These are phyloP conservation scores for Garra rufa DNA, from an alignment of 2,113 vertebrate genomes.

Conservation along the genomic window DNA sequence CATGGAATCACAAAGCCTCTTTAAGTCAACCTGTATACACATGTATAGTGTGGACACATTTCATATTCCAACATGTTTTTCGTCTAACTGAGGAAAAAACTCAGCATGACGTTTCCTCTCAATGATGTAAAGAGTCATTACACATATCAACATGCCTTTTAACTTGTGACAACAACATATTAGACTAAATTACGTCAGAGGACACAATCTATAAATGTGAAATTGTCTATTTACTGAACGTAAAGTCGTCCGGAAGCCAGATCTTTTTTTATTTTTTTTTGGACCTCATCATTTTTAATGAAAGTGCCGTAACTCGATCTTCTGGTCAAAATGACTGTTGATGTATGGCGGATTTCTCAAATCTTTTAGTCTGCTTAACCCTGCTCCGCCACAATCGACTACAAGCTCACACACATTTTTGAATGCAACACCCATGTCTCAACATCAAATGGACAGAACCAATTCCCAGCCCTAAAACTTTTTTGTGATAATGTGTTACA, in stretches of 20 bases:
- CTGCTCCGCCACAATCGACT: neutral
- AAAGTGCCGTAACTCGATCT: neutral
- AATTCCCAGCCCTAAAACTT: neutral
- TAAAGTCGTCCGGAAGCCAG: too few species aligned
- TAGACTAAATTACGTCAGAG: neutral
- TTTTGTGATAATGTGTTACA: neutral
- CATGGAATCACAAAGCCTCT: neutral
- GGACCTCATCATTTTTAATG: neutral
- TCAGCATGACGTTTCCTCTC: neutral
- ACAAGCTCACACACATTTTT: too few species aligned
- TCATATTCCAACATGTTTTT: neutral
- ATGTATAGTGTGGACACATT: neutral
- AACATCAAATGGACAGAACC: neutral
- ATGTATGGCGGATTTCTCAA: neutral
- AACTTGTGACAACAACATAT: neutral
- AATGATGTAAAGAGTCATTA: conserved; percentile 35
- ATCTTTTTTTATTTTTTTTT: too few species aligned
- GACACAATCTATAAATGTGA: neutral
- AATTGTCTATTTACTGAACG: too few species aligned
- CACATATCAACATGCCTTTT: conserved; percentile 22
- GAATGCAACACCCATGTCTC: neutral
- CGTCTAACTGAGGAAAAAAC: too few species aligned
- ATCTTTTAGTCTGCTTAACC: neutral
- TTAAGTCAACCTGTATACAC: neutral
- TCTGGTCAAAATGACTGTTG: neutral